phyloP scores from a whole-genome alignment of 2,797 vertebrate genomes.

The Micromesistius poutassou region DNA sequence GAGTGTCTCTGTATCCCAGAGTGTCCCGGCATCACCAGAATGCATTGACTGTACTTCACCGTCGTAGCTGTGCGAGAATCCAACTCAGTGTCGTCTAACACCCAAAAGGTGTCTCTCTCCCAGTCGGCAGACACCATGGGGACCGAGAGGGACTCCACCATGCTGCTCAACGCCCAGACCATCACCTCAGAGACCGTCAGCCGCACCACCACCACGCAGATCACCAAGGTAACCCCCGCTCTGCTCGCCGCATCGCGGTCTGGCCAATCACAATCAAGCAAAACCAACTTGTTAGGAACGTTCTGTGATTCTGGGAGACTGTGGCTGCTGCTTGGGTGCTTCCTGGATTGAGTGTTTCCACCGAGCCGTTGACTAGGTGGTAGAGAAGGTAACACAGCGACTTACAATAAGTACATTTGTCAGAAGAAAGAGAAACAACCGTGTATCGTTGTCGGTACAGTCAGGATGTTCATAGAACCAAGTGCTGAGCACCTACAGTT shows the following conservation, averaged over 20 bases:
- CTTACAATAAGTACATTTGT: too few relatives aligned
- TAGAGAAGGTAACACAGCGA: too few relatives aligned
- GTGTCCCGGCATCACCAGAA: neutral
- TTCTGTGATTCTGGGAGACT: neutral
- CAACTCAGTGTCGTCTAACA: slow-evolving; percentile 15
- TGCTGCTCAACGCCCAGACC: slow-evolving; percentile 94
- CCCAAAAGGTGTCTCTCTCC: slow-evolving; percentile 46
- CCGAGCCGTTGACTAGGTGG: neutral
- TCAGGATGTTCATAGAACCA: too few relatives aligned
- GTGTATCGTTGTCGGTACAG: too few relatives aligned
- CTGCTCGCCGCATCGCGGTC: neutral
- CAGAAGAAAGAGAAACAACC: too few relatives aligned
- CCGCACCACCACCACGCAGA: slow-evolving; percentile 98
- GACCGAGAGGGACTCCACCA: slow-evolving; percentile 83
- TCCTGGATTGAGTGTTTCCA: neutral
- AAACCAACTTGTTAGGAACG: too few relatives aligned
- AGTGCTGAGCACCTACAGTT: too few relatives aligned
- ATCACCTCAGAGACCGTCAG: slow-evolving; percentile 96
- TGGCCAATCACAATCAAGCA: neutral
- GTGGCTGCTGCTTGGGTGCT: neutral
- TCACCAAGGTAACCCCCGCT: slow-evolving; percentile 84
- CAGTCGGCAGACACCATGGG: slow-evolving; percentile 79
- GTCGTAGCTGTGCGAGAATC: neutral
- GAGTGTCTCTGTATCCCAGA: neutral
- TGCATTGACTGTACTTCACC: neutral